Conservation (phyloP, 2,797 vertebrate genomes). For the Phalanger gymnotis region DNA sequence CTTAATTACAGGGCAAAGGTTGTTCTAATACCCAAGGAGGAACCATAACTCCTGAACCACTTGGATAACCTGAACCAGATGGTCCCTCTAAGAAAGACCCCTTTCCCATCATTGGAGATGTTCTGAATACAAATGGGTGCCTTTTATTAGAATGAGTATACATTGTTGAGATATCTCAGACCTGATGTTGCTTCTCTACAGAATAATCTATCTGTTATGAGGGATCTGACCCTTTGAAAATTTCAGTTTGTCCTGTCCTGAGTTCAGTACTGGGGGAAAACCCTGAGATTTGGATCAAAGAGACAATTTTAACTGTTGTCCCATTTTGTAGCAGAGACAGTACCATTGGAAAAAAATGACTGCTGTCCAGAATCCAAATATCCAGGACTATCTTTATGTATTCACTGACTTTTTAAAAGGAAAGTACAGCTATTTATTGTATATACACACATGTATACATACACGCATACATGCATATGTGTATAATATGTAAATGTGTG, state of each 20-base stretch:
- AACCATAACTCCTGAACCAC: background rate
- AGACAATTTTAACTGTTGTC: background rate
- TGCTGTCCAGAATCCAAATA: background rate
- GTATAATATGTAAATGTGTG: no score
- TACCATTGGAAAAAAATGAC: background rate
- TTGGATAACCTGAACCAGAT: conserved; percentile 55
- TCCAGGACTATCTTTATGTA: background rate
- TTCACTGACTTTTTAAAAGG: background rate
- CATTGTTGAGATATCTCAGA: background rate
- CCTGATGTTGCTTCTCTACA: background rate
- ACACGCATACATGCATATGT: no score
- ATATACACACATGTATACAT: background rate
- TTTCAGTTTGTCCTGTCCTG: background rate
- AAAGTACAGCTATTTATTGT: background rate
- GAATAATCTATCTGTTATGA: background rate
- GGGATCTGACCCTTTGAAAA: background rate
- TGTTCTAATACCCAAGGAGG: background rate
- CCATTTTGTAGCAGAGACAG: background rate
- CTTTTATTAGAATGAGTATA: conserved; percentile 32
- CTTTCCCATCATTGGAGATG: background rate
- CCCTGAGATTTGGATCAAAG: background rate
- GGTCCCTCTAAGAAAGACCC: conserved; percentile 36
- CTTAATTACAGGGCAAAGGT: background rate
- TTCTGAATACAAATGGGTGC: background rate
- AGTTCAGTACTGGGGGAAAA: background rate